Evolutionary conservation across 1,140 invertebrate genomes (phyloP).

Genomic region (Micrasema longulum): DNA sequence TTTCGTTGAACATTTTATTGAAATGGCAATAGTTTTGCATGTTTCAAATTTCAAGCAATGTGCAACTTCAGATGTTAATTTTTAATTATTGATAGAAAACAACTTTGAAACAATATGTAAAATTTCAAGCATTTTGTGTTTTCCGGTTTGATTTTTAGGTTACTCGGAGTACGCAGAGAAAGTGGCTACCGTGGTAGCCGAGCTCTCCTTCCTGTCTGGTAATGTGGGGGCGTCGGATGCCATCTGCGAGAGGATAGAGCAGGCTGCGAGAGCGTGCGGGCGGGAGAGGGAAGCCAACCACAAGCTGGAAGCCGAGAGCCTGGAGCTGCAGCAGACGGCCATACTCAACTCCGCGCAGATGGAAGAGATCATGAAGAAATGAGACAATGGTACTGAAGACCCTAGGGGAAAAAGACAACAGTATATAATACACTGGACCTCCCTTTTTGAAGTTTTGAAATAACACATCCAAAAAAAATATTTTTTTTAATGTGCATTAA

Average conservation of each 20-base stretch:
- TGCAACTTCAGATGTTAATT: too few relatives aligned
- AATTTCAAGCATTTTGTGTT: too few relatives aligned
- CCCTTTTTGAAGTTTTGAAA: too few relatives aligned
- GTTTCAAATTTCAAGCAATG: too few relatives aligned
- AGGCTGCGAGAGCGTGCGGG: conserved; percentile 62
- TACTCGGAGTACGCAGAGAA: conserved; percentile 68
- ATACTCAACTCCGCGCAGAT: conserved; percentile 61
- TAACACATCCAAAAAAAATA: too few relatives aligned
- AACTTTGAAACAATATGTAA: not conserved
- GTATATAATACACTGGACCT: too few relatives aligned
- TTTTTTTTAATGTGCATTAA: too few relatives aligned
- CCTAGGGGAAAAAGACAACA: too few relatives aligned
- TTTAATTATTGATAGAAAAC: not conserved
- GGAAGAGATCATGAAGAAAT: conserved; percentile 58
- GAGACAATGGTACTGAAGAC: too few relatives aligned
- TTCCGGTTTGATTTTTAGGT: conserved; percentile 58
- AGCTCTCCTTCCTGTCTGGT: conserved; percentile 66
- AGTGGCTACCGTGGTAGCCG: conserved; percentile 64
- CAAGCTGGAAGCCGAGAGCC: conserved; percentile 62
- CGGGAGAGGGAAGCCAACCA: conserved; percentile 62
- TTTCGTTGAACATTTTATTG: too few relatives aligned
- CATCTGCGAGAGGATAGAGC: conserved; percentile 65
- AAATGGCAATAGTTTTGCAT: too few relatives aligned
- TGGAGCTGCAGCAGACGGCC: conserved; percentile 63
- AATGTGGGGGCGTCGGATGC: conserved; percentile 65